phyloP scores from a whole-genome alignment of 2,113 vertebrate species.

The Himantopus leucocephalus region DNA sequence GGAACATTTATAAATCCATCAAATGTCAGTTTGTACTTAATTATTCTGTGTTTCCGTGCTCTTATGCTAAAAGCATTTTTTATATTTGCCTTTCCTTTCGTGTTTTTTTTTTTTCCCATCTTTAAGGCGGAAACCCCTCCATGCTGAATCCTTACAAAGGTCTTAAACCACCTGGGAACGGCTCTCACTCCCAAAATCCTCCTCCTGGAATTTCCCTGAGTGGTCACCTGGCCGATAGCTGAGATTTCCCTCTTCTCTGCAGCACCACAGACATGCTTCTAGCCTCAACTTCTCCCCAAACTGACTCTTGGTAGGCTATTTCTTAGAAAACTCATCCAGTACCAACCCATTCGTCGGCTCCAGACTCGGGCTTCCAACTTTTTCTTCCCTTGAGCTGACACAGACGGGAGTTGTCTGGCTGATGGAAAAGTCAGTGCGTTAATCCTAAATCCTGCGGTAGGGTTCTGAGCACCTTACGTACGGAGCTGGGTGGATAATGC shows the following conservation, averaged over 20 bases:
- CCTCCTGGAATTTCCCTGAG: background rate
- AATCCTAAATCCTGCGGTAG: background rate
- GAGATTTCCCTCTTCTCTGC: background rate
- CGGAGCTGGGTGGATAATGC: background rate
- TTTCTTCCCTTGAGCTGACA: background rate
- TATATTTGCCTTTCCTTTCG: background rate
- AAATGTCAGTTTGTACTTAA: background rate
- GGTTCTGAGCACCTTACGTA: background rate
- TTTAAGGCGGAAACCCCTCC: background rate
- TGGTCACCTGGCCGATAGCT: background rate
- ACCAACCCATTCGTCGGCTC: background rate
- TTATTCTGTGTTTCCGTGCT: background rate
- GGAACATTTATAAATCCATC: background rate
- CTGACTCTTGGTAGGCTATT: background rate
- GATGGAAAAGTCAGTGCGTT: background rate
- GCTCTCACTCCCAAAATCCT: background rate
- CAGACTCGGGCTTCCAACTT: background rate
- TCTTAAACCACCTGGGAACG: background rate
- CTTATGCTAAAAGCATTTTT: background rate
- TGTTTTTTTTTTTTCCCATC: background rate
- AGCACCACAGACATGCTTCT: background rate
- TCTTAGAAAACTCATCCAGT: background rate
- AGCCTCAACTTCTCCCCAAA: background rate
- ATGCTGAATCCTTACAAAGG: background rate
- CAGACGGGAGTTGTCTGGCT: background rate